Evolutionary conservation across 2,113 vertebrate species (phyloP), one percentile per base, ranked within the genome.

Genomic region (Aldabrachelys gigantea): DNA sequence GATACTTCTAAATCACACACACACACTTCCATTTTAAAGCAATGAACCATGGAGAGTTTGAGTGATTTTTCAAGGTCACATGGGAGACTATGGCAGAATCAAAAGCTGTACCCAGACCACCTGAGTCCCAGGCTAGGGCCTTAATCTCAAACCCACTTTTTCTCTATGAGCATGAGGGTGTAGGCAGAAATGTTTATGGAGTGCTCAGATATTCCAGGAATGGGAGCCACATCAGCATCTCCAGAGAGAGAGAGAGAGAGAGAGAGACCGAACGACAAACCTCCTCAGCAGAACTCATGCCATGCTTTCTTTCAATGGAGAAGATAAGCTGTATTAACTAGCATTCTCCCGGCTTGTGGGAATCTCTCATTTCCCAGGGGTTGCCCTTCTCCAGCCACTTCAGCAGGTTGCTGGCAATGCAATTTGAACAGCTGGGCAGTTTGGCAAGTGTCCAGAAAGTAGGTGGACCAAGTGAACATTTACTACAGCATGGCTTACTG

Each of bases 381-480:
- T 21, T 4, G 82, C 16, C 31, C 35, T 25, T 14, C 87, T 1
- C 53, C 57, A 3, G 31, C 2, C 5, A 49, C 38, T 11, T 41
- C 9, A 11, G 69, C 41, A 11, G 19, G 11, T 9, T 29, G 8
- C 35, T 0, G 3, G 27, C 35, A 65, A 49, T 1, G 21, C 2
- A 5, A 17, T 10, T 16, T 2, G 54, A 83, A 27, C 57, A 31
- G 53, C 31, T 72, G 82, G 24, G 1, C 35, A 59, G 59, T 3
- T 6, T 92, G 44, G 87, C 72, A 82, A 57, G 88, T 53, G 59
- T 22, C 44, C 38, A 38, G 41, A 0, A 0, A 85, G 41, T 79
- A 80, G 50, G 22, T 76, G 0, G 1, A 56, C 27, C 83, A 47
- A 91, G 53, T 27, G 19, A 44, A 79, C 2, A 1, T 53, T 57